Percentiles rank a stretch among this genome's conserved stretches.
These are phyloP conservation scores for Pseudochirops corinnae DNA, from an alignment of 2,797 vertebrate species.

Conservation along the genomic window DNA sequence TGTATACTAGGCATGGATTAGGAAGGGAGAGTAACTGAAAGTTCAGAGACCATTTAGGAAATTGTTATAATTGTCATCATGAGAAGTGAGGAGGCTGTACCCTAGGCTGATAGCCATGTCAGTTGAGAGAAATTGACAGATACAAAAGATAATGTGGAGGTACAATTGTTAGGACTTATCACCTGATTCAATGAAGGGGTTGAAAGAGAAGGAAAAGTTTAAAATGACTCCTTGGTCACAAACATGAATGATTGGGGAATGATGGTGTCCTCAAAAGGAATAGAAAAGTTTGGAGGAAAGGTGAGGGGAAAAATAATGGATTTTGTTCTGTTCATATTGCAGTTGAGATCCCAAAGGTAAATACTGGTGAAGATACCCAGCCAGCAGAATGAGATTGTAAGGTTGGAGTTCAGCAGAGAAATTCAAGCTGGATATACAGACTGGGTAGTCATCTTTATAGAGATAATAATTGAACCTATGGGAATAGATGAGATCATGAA, in stretches of 20 bases:
- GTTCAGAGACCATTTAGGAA: neutral
- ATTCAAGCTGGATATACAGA: neutral
- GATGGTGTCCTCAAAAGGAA: neutral
- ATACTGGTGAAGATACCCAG: neutral
- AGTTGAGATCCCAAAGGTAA: neutral
- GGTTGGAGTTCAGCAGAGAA: neutral
- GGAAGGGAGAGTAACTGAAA: neutral
- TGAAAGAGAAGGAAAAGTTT: neutral
- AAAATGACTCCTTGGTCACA: neutral
- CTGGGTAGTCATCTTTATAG: neutral
- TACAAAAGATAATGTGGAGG: neutral
- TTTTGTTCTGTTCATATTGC: neutral
- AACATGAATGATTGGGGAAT: neutral
- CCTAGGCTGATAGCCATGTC: neutral
- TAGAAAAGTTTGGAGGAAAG: neutral
- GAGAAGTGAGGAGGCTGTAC: neutral
- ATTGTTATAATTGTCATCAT: neutral
- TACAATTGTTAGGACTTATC: neutral
- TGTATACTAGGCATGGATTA: neutral
- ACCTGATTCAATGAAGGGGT: neutral
- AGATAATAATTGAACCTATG: neutral
- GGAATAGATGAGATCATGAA: neutral
- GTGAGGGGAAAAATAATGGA: neutral
- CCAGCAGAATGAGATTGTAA: neutral
- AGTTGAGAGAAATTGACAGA: neutral